A percentile compares a stretch with the other conserved stretches of the same genome.
These are phyloP conservation scores for Pluvianellus socialis DNA, from an alignment of 2,113 vertebrate genomes.

Conservation along the genomic window DNA sequence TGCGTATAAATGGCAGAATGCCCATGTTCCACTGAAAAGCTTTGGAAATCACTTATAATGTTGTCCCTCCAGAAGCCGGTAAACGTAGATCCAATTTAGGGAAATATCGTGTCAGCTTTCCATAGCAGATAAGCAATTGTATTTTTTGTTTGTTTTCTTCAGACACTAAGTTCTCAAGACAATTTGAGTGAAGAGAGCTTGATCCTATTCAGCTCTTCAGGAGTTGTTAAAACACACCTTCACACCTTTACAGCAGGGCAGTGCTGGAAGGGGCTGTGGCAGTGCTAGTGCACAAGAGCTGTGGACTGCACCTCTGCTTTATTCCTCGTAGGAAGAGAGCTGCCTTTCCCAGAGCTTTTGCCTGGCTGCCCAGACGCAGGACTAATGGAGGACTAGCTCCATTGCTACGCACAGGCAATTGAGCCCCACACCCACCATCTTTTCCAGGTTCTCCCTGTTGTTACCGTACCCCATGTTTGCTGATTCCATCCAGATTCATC, in stretches of 20 bases:
- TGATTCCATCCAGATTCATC: not conserved
- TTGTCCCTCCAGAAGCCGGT: not conserved
- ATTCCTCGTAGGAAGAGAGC: not conserved
- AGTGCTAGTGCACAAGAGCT: rapidly evolving
- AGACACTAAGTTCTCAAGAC: not conserved
- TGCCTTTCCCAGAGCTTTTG: not conserved
- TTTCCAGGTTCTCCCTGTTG: not conserved
- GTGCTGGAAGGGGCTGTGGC: not conserved
- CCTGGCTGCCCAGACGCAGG: not conserved
- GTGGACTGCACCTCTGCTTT: not conserved
- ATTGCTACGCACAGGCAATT: rapidly evolving
- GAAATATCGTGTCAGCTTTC: not conserved
- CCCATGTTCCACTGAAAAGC: not conserved
- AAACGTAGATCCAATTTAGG: not conserved
- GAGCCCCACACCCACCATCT: not conserved
- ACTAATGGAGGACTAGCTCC: too few relatives aligned
- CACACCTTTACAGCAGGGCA: not conserved
- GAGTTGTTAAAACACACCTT: not conserved
- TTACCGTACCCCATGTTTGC: not conserved
- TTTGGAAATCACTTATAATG: not conserved
- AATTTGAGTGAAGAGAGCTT: not conserved
- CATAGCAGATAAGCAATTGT: not conserved
- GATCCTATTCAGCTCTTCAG: not conserved
- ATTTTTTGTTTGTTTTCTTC: not conserved
- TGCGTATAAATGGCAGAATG: not conserved